Evolutionary conservation across 1,140 invertebrate genomes (phyloP).

Genomic region (Propsilocerus akamusi): DNA sequence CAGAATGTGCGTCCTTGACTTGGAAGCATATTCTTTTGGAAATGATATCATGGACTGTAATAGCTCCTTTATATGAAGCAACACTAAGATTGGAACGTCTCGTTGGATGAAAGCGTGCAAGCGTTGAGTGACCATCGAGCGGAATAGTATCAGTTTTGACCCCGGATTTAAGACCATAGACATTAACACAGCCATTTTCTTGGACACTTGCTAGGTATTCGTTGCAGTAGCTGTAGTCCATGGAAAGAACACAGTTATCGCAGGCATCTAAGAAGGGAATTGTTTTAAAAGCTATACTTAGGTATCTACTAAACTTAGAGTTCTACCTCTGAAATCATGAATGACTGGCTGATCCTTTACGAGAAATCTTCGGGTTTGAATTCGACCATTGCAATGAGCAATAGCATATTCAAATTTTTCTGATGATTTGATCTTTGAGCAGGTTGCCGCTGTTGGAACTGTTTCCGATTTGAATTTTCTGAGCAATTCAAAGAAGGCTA

Average conservation of each 20-base stretch:
- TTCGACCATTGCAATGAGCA: no score
- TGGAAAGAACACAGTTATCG: conserved; percentile 13
- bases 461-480: no score
- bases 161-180: conserved; percentile 19
- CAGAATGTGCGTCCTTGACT: conserved; percentile 15
- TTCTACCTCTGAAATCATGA: no score
- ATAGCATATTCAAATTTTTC: no score
- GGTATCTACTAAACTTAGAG: no score
- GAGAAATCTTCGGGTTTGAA: no score
- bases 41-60: conserved; percentile 18
- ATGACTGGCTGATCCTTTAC: no score
- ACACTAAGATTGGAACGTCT: conserved; percentile 18
- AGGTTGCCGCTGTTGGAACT: no score
- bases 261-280: not conserved
- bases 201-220: conserved; percentile 20
- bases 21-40: conserved; percentile 16
- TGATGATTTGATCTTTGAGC: no score
- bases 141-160: conserved; percentile 16
- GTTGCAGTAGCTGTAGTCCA: conserved; percentile 20
- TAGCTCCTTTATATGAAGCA: conserved; percentile 17
- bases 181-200: conserved; percentile 16
- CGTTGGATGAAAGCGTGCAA: conserved; percentile 19
- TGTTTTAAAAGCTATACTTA: no score
- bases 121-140: conserved; percentile 18
- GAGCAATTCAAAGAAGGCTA: no score